Base-by-base conservation (phyloP, 2,888 invertebrate genomes). In the Scaptomyza reducta region DNA sequence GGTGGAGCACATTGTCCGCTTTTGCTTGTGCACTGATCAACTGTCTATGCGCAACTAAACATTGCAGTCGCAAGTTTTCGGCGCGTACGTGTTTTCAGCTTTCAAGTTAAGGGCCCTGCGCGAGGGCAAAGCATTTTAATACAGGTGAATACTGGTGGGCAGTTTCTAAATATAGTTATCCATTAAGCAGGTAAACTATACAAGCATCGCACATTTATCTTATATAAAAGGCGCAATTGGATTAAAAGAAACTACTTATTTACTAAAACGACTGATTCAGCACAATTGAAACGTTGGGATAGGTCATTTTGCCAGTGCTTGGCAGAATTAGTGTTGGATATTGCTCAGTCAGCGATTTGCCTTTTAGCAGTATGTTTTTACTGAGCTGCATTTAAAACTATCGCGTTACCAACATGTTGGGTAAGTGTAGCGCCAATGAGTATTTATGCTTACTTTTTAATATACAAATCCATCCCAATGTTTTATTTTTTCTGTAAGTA, bases 111-210 rank as follows among this genome's bases (percentile, higher is more conserved):
- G 35, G 22, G 41, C 38, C 45, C 35, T 45, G 40, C 27, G 27
- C 25, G 45, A 45, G 49, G 46, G 51, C 40, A 50, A 44, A 49
- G 18, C 58, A 57, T 49, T 49, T 63, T 6, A 63, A 62, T 67
- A 67, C 70, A 49, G 47, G 65, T 58, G n/a, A 61, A 50, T 66
- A 77, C 76, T 55, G 50, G 59, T 67, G 63, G 41, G 22, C 50
- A 46, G 41, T 33, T 35, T 53, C 67, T 77, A 74, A 63, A 72
- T 63, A 58, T 66, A 63, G 59, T 75, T 65, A 45, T 75, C 70
- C 78, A 67, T 72, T 74, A 73, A 64, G 58, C 49, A 65, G 69
- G 68, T 75, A 78, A 73, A 59, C 60, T 65, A 31, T 61, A 27
- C 27, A 27, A 14, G 40, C 31, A 54, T 47, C 27, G 13, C 40